Evolutionary conservation across 2,888 invertebrate genomes (phyloP), one percentile per base, ranked within the genome.

Genomic region (Lasius platythorax): DNA sequence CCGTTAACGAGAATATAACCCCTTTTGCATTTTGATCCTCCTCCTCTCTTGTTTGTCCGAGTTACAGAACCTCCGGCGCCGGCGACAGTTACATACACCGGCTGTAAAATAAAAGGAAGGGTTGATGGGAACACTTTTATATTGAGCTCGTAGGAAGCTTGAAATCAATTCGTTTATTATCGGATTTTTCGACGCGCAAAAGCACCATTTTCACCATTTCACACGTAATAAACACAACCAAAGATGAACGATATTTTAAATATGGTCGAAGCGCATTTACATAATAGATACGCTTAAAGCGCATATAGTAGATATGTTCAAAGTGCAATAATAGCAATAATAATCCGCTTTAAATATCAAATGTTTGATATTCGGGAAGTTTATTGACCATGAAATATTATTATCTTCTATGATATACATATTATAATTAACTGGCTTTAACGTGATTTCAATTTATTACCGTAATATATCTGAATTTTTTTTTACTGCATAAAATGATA

Each of bases 101-200:
- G 15, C 72, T 81, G 46, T 50, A 81, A 81, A 61, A 73, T 81
- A 63, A 73, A 81, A 33, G 5, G 12, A 73, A 46, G 18, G 0
- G 12, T 53, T 46, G 6, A 70, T 46, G 4, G 70, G n/a, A 33
- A 8, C 11, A 15, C 8, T 79, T 79, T 73, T 23, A 72, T n/a
- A 63, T n/a, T 18, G 46, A 46, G 5, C 5, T 46, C 18, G 4
- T 2, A 30, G n/a, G n/a, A 67, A 70, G 30, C 2, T 37, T 56
- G 30, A 78, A 78, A 23, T 1, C 37, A 70, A 11, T 43, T 78
- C 15, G 1, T 50, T 66, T 50, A 63, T 15, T 37, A 53, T 6
- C 37, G 11, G 0, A 8, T 50, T 68, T 0, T 12, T 6, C 12
- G n/a, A 30, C 12, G 37, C 30, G 9, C 11, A 11, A 30, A 43